Conservation (phyloP, 2,113 vertebrate species). For the Melanostigma gelatinosum region DNA sequence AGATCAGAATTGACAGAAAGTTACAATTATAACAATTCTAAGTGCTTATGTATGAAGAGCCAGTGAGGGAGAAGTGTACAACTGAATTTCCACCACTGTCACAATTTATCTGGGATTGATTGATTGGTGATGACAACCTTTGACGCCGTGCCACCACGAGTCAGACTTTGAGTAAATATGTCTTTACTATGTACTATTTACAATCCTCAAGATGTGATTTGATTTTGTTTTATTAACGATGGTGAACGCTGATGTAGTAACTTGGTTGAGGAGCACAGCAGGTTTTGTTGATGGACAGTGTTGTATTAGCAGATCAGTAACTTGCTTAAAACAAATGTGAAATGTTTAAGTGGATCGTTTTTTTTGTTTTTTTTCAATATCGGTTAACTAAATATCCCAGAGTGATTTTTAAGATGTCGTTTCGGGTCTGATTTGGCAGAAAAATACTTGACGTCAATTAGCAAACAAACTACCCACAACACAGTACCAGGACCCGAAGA, state of each 20-base stretch:
- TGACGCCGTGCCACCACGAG: not conserved
- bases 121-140: slow-evolving; percentile 26
- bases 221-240: slow-evolving; percentile 28
- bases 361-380: not conserved
- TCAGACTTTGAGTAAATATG: slow-evolving; percentile 13
- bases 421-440: slow-evolving; percentile 18
- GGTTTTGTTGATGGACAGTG: slow-evolving; percentile 28
- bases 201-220: slow-evolving; percentile 43
- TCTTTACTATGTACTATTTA: slow-evolving; percentile 51
- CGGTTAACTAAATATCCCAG: slow-evolving; percentile 14
- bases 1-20: not conserved
- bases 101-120: not conserved
- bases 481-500: not conserved
- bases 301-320: slow-evolving; percentile 21
- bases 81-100: not conserved
- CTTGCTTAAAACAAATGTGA: slow-evolving; percentile 39
- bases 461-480: not conserved
- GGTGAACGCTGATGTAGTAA: slow-evolving; percentile 11
- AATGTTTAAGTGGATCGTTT: slow-evolving; percentile 38
- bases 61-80: not conserved
- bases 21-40: not conserved
- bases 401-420: not conserved
- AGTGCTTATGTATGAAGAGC: not conserved
- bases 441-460: not conserved
- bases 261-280: slow-evolving; percentile 14